Percentiles rank a stretch among this genome's conserved stretches.
Conservation (phyloP, 2,888 invertebrate genomes). For the Saturnia pavonia region DNA sequence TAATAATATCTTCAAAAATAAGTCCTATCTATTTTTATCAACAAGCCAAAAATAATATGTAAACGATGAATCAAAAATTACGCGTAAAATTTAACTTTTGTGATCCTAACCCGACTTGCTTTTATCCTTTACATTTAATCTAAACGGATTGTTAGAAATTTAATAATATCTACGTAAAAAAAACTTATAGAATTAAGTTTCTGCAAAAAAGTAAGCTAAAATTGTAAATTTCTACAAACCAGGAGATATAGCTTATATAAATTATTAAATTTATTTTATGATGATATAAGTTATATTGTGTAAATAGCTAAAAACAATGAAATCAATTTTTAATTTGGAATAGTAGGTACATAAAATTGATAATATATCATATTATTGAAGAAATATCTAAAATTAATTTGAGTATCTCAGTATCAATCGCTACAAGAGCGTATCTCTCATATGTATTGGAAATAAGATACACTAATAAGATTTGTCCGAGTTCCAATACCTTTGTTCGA, state of each 20-base stretch:
- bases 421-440: too few relatives aligned
- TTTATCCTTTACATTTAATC: too few relatives aligned
- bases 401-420: neutral
- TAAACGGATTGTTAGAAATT: neutral
- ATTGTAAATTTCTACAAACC: too few relatives aligned
- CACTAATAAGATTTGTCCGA: neutral
- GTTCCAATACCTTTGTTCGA: slow-evolving; percentile 54
- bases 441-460: too few relatives aligned
- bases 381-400: neutral
- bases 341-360: neutral
- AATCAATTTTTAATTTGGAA: neutral
- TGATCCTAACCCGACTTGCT: too few relatives aligned
- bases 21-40: too few relatives aligned
- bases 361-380: neutral
- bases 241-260: too few relatives aligned
- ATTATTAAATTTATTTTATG: too few relatives aligned
- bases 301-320: neutral
- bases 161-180: neutral
- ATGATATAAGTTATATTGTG: neutral
- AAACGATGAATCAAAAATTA: too few relatives aligned
- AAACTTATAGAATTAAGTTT: neutral
- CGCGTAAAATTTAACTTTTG: too few relatives aligned
- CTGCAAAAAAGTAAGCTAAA: neutral
- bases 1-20: neutral
- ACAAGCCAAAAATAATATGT: too few relatives aligned